Evolutionary conservation across 2,888 invertebrate species (phyloP), one percentile per base, ranked within the genome.

Genomic region (Euzetes globulus): DNA sequence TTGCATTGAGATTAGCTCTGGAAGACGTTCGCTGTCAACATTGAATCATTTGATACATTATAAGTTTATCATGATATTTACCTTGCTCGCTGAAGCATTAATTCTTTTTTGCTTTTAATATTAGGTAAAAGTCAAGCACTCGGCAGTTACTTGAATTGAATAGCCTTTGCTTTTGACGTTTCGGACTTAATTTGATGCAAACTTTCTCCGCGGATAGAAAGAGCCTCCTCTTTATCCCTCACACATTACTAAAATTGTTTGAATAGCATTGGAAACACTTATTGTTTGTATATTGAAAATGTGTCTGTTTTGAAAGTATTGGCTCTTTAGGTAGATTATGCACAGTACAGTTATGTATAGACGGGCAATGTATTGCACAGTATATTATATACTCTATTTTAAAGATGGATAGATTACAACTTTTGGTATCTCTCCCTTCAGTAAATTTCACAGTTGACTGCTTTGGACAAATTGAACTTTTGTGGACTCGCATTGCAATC

Each of bases 401-500:
- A 65, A 11, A 37, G 65, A 65, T 27, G 65, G 65, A 65, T 65
- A 65, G 65, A 65, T 65, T 65, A 65, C 65, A 70, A 45, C 11
- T 45, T 70, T 45, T 47, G 70, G 47, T 70, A 47, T 47, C 70
- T 70, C 41, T 45, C 41, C 45, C 41, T 45, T 47, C 70, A 70
- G 13, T 70, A 47, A 70, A 70, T 70, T 70, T 70, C 47, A 45
- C 70, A 37, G 25, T 19, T 70, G 70, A 70, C 47, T 70, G 70
- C 70, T 47, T 47, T 25, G 70, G 70, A 70, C 70, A 70, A 70
- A 70, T 70, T 70, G 70, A 70, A 70, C 15, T 70, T 70, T 47
- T 70, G 41, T 27, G 70, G 70, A 70, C 70, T 70, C 45, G 70
- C 17, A 25, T 70, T 70, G 70, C 70, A 70, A 70, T 70, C 70